These are phyloP conservation scores for Hippocampus barbouri DNA, from an alignment of 2,113 vertebrate species.

Conservation along the genomic window DNA sequence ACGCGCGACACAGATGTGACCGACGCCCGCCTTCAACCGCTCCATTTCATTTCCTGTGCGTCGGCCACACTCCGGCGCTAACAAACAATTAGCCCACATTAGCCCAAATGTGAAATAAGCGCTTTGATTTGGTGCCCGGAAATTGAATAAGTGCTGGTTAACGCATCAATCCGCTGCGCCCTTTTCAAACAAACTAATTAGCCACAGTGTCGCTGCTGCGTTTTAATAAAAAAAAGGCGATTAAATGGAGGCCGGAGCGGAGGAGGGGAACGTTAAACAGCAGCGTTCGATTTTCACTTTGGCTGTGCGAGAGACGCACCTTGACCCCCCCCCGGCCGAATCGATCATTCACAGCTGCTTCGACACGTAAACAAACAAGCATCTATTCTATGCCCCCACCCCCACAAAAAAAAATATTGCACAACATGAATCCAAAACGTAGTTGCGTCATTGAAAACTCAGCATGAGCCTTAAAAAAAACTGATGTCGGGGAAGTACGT, in stretches of 20 bases:
- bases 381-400: no score
- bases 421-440: no score
- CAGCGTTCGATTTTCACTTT: neutral
- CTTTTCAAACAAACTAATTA: slow-evolving; percentile 1
- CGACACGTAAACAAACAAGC: neutral
- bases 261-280: neutral
- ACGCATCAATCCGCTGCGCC: neutral
- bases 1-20: neutral
- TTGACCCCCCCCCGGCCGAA: neutral
- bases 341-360: slow-evolving; percentile 1
- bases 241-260: neutral
- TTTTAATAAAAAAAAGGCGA: neutral
- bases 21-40: neutral
- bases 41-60: neutral
- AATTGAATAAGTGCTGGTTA: slow-evolving; percentile 17
- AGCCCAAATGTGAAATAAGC: slow-evolving; percentile 31
- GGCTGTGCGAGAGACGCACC: neutral
- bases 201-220: neutral
- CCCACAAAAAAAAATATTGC: no score
- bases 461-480: no score
- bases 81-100: slow-evolving; percentile 24
- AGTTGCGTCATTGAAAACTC: no score
- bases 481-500: no score
- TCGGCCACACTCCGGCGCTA: neutral
- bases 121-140: slow-evolving; percentile 27